Evolutionary conservation across 2,888 invertebrate genomes (phyloP), one percentile per base, ranked within the genome.

Genomic region (Argynnis bischoffii): DNA sequence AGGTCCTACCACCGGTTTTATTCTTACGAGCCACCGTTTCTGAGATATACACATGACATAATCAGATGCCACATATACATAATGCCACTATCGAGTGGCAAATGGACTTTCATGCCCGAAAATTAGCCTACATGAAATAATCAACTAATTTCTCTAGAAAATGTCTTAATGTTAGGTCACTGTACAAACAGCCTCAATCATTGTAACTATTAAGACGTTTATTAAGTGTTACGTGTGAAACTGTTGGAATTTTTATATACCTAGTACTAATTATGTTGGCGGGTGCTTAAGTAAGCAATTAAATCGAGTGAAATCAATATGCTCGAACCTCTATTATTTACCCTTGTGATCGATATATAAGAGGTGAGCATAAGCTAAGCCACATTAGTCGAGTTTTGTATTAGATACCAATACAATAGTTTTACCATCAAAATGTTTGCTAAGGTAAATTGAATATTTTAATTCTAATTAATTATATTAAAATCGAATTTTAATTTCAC

Each of bases 281-380:
- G 41, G 51, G 15, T 21, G 15, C 26, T 59, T 47, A 59, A 46
- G 47, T 57, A 18, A 53, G 51, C 21, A 47, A 47, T 57, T 59
- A 46, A 47, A 48, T 59, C 47, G 15, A 18, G 57, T 51, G 61
- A 61, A 61, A 61, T 61, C 61, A 61, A 61, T 61, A 61, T 41
- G 8, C 35, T 41, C 8, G 35, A 61, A 41, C 50, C 35, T 35
- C 35, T 16, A 50, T 41, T 31, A 61, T 50, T 61, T 61, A 61
- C 51, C 61, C 61, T 51, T 51, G 51, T 16, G 2, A 26, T n/a
- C 35, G 18, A 61, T 61, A 61, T 61, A 61, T 51, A 61, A 53
- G 51, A 41, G 18, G 41, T 8, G 51, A 35, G n/a, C 16, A 18
- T 41, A 8, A 31, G 15, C 50, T 21, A 3, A 18, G 35, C 15